Evolutionary conservation across 2,888 invertebrate genomes (phyloP).

Genomic region (Agonopterix alstromeriana): DNA sequence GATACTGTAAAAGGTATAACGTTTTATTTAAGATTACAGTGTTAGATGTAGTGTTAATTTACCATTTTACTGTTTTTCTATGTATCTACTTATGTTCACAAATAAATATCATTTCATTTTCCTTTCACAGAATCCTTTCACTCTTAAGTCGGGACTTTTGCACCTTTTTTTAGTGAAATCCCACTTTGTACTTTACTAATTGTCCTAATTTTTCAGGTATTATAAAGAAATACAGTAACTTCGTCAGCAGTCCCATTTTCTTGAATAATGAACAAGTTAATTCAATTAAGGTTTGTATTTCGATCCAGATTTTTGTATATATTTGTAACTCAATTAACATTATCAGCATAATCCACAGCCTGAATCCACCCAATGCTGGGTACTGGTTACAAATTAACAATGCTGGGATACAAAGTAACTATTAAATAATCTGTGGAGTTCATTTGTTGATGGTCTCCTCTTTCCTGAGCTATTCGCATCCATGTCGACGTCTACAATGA

Average conservation of each 20-base stretch:
- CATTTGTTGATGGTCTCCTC: background rate
- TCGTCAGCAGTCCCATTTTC: conserved; percentile 94
- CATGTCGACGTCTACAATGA: no score
- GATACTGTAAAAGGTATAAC: conserved; percentile 82
- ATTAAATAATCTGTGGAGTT: background rate
- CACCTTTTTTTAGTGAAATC: no score
- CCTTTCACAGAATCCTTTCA: no score
- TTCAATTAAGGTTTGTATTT: conserved; percentile 82
- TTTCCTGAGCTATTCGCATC: no score
- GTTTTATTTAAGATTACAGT: background rate
- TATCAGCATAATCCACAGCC: background rate
- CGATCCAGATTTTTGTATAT: background rate
- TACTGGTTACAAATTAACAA: no score
- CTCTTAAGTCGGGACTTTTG: no score
- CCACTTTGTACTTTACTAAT: background rate
- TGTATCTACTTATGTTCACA: no score
- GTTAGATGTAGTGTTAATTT: background rate
- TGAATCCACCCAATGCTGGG: no score
- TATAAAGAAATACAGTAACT: conserved; percentile 97
- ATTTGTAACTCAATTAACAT: background rate
- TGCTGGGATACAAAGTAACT: no score
- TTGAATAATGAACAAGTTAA: conserved; percentile 94
- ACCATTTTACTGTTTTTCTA: no score
- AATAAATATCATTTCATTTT: no score
- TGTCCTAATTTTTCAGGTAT: conserved; percentile 76